Conservation (phyloP, 2,888 invertebrate genomes). For the Macropis europaea region DNA sequence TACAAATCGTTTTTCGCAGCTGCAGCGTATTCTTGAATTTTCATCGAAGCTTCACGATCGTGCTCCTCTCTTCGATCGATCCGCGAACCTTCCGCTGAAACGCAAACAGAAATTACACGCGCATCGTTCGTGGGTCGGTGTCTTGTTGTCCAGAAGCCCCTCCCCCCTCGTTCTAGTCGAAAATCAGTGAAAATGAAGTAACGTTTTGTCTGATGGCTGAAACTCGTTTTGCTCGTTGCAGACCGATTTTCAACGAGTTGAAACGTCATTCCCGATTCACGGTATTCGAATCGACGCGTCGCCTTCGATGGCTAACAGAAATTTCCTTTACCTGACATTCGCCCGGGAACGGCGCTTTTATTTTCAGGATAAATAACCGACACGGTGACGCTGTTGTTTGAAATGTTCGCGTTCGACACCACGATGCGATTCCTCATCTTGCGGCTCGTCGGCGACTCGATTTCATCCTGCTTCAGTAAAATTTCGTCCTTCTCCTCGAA, state of each 20-base stretch:
- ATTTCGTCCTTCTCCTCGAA: conserved; percentile 23
- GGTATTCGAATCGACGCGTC: too few species aligned
- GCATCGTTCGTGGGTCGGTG: not conserved
- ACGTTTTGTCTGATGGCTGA: too few species aligned
- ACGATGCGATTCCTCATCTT: conserved; percentile 52
- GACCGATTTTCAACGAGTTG: too few species aligned
- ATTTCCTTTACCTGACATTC: conserved; percentile 1
- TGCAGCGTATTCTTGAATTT: not conserved
- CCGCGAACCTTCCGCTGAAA: conserved; percentile 7
- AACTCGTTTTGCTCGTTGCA: too few species aligned
- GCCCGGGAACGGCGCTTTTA: not conserved
- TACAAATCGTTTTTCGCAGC: too few species aligned
- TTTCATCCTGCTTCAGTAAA: conserved; percentile 1
- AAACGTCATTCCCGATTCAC: too few species aligned
- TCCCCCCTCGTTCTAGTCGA: too few species aligned
- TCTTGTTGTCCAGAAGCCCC: too few species aligned
- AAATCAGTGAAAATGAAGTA: too few species aligned
- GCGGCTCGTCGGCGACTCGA: not conserved
- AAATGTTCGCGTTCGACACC: conserved; percentile 55
- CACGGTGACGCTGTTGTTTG: conserved; percentile 61
- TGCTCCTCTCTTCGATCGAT: not conserved
- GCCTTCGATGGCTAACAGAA: not conserved
- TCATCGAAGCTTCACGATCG: not conserved
- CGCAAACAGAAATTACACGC: not conserved
- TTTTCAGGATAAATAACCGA: conserved; percentile 58